A percentile compares a stretch with the other conserved stretches of the same genome.
Evolutionary conservation across 1,140 invertebrate species (phyloP).

Genomic region (Euwallacea fornicatus): DNA sequence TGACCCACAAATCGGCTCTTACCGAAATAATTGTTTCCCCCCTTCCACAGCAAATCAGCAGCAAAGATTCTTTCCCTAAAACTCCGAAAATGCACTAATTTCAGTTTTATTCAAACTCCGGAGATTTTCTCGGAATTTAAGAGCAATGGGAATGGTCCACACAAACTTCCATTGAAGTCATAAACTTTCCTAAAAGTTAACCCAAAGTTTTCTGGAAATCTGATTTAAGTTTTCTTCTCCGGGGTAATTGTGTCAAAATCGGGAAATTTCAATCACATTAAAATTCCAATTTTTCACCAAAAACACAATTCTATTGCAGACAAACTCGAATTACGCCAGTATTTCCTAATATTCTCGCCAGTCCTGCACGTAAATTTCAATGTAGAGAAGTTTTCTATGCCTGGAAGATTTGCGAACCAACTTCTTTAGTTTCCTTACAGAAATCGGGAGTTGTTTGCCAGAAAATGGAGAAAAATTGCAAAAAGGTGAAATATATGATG

Average conservation of each 20-base stretch:
- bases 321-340: conserved; percentile 1
- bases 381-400: conserved; percentile 8
- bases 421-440: conserved; percentile 19
- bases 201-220: not conserved
- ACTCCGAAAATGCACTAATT: too few species aligned
- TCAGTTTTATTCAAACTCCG: too few species aligned
- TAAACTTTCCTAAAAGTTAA: too few species aligned
- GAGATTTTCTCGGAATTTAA: too few species aligned
- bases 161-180: too few species aligned
- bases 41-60: too few species aligned
- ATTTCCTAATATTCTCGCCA: conserved; percentile 14
- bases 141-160: too few species aligned
- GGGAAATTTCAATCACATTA: not conserved
- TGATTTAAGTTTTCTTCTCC: not conserved
- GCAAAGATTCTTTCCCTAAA: too few species aligned
- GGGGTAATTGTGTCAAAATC: not conserved
- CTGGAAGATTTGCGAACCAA: conserved; percentile 13
- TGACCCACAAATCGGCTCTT: not conserved
- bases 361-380: conserved; percentile 18
- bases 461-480: conserved; percentile 15
- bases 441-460: conserved; percentile 7
- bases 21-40: too few species aligned
- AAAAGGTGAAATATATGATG: not conserved
- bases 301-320: conserved; percentile 10
- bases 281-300: not conserved